phyloP scores from a whole-genome alignment of 2,797 vertebrate genomes.

The Poeciliopsis paucimaculata region DNA sequence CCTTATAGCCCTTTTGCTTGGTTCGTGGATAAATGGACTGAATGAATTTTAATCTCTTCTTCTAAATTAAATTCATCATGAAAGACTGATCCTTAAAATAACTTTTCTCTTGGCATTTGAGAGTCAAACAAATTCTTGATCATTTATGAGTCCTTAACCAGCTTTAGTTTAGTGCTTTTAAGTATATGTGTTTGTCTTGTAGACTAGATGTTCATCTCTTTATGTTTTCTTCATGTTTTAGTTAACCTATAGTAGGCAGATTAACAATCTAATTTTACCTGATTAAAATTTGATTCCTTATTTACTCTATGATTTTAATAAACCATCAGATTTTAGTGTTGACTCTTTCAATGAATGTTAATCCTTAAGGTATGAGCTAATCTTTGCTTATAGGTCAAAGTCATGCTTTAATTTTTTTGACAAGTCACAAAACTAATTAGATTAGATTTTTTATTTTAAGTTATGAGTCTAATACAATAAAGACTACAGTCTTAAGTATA shows the following conservation, averaged over 20 bases:
- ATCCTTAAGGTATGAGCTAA: background rate
- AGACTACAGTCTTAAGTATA: background rate
- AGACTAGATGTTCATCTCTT: background rate
- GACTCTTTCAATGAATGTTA: background rate
- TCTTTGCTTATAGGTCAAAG: background rate
- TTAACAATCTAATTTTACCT: background rate
- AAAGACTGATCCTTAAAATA: background rate
- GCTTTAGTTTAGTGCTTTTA: background rate
- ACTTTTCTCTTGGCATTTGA: background rate
- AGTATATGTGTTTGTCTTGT: background rate
- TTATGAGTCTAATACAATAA: background rate
- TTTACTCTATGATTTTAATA: background rate
- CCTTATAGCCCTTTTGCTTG: background rate
- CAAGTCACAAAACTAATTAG: background rate
- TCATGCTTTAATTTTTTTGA: background rate
- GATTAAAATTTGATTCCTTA: no score
- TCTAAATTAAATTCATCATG: background rate
- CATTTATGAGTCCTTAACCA: background rate
- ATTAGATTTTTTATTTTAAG: background rate
- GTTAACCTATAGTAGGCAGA: background rate
- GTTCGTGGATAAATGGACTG: background rate
- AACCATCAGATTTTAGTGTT: background rate
- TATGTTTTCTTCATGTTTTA: background rate
- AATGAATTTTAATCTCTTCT: background rate
- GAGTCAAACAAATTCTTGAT: background rate